Evolutionary conservation across 2,888 invertebrate genomes (phyloP), one percentile per base, ranked within the genome.

Genomic region (Catocala nupta): DNA sequence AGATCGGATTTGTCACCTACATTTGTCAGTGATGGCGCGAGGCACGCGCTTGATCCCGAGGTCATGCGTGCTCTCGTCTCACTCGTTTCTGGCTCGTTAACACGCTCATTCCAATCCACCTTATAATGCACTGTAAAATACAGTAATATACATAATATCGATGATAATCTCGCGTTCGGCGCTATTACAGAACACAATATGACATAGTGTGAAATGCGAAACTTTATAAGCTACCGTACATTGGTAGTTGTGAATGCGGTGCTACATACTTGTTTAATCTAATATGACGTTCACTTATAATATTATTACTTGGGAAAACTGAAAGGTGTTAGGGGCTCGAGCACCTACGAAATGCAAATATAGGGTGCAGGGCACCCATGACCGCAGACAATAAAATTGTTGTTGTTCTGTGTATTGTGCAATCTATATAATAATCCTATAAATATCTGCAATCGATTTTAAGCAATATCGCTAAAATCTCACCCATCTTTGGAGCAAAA

Each of bases 1-100:
- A 78, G 75, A 80, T 81, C 66, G 71, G 64, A 76, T 70, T 81
- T 83, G 84, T 89, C 85, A 80, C 86, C 81, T 85, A 86, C 81
- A 85, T 85, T 84, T 78, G 82, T 83, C 80, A 79, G 80, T 74
- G 72, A 66, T 68, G 70, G 78, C 68, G 68, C 76, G 75, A 79
- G 80, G 81, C 86, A 87, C 84, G 85, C 82, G 85, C 81, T 79
- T 85, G 88, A 90, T 84, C 89, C 82, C 77, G 78, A 71, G 89
- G 88, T 90, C 87, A 90, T 75, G 81, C 82, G 77, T 82, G 82
- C 76, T 77, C 75, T 82, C 80, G 75, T 80, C 81, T 84, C 76
- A 74, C 80, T 84, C 80, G 80, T 83, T 84, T 81, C 83, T 81
- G 81, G 80, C 84, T 88, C 84, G 87, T 91, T 89, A 88, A 82